Conservation (phyloP, 2,797 vertebrate genomes). For the Rhinella marina region DNA sequence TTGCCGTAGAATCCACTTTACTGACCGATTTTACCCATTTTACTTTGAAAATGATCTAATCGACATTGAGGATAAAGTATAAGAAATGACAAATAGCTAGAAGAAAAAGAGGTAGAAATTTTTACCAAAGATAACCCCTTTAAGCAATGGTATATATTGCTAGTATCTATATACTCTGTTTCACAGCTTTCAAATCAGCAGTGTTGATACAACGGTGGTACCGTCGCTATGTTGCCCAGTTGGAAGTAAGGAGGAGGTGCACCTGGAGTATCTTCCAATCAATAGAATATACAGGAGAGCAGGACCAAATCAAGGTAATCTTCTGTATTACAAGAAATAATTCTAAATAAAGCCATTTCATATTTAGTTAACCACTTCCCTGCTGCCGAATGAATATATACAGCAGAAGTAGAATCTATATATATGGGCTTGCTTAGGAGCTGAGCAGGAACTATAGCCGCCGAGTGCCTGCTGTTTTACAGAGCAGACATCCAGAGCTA, state of each 20-base stretch:
- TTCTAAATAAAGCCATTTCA: not conserved
- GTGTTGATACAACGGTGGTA: conserved; percentile 93
- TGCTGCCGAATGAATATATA: too few species aligned
- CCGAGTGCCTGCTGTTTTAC: too few species aligned
- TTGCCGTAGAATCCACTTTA: too few species aligned
- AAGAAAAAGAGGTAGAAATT: not conserved
- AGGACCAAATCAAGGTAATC: conserved; percentile 91
- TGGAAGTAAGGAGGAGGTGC: conserved; percentile 89
- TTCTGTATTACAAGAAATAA: not conserved
- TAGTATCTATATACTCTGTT: not conserved
- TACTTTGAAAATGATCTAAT: too few species aligned
- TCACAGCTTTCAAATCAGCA: conserved; percentile 84
- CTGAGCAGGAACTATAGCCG: too few species aligned
- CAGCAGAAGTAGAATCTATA: too few species aligned
- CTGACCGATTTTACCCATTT: too few species aligned
- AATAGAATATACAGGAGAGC: conserved; percentile 91
- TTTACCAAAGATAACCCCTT: not conserved
- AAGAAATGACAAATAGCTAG: not conserved
- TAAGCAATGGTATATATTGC: not conserved
- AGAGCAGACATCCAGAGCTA: too few species aligned
- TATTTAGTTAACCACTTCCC: not conserved
- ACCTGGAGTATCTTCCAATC: conserved; percentile 97
- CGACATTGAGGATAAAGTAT: too few species aligned
- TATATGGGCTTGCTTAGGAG: too few species aligned
- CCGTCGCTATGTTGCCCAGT: conserved; percentile 83